Evolutionary conservation across 2,797 vertebrate genomes (phyloP), one percentile per base, ranked within the genome.

Genomic region (Gymnothorax javanicus): DNA sequence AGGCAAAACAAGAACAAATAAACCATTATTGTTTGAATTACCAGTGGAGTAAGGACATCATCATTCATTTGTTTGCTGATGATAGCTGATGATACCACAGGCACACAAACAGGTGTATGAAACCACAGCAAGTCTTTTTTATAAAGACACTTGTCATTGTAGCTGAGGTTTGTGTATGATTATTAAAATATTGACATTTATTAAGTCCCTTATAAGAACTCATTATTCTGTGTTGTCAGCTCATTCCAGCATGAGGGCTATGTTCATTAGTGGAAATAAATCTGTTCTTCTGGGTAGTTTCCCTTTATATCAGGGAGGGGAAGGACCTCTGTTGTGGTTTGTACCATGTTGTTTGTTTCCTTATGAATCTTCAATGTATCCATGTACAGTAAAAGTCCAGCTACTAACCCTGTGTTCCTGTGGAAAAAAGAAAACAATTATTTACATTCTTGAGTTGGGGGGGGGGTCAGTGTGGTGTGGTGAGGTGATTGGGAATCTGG

Each of bases 201-300:
- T 82, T 86, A 84, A 87, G 86, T 87, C 75, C 84, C 86, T 89
- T 87, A 91, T 20, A 56, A 79, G 86, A 87, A 87, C 85, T 17
- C 73, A 84, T 50, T 89, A 92, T 90, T 91, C 88, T 89, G 90
- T 90, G 89, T 90, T 91, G 90, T 93, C 91, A 88, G 90, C 91
- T 92, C 92, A 92, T 83, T 90, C 85, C 87, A 90, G 88, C 90
- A 92, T 87, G 91, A 88, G 90, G 92, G 91, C 92, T 58, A 88
- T 90, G 84, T 92, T 93, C 88, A 92, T 94, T 93, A 92, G 89
- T 60, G 33, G 27, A 82, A 52, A 89, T 86, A 92, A 94, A 94
- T 93, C 89, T 92, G 90, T 89, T 43, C 33, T 64, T 15, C 0
- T 79, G 86, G 58, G 20, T 84, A 17, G 71, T 25, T 12, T 86